Percentiles rank a stretch among this genome's conserved stretches.
Evolutionary conservation across 2,888 invertebrate genomes (phyloP).

Genomic region (Cheilosia pagana): DNA sequence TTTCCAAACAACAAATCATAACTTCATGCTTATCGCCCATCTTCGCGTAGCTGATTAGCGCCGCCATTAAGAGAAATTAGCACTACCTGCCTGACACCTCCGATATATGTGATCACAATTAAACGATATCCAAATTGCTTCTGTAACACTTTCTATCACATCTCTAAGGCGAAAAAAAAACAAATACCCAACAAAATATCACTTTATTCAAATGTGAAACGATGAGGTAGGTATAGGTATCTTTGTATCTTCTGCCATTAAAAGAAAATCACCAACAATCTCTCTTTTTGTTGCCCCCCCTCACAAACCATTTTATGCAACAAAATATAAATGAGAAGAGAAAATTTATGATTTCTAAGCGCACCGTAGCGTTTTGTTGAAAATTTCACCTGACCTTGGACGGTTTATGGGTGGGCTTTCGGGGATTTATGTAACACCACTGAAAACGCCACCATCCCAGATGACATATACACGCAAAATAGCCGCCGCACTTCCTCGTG

Average conservation of each 20-base stretch:
- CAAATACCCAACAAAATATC: conserved; percentile 14
- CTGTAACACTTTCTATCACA: conserved; percentile 59
- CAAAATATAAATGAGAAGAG: conserved; percentile 50
- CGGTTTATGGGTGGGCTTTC: conserved; percentile 49
- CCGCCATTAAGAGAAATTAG: conserved; percentile 8
- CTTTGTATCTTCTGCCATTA: conserved; percentile 46
- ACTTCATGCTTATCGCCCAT: background rate
- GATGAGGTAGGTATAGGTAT: conserved; percentile 51
- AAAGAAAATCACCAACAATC: conserved; percentile 55
- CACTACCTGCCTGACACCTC: background rate
- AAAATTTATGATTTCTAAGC: conserved; percentile 68
- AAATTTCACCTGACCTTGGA: conserved; percentile 74
- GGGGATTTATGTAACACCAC: conserved; percentile 40
- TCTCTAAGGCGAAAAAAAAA: conserved; percentile 12
- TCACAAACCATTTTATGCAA: conserved; percentile 59
- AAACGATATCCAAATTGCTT: conserved; percentile 38
- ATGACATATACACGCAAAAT: conserved; percentile 52
- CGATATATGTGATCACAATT: background rate
- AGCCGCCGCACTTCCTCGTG: conserved; percentile 73
- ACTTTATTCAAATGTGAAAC: conserved; percentile 63
- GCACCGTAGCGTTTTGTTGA: background rate
- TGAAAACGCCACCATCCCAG: conserved; percentile 14
- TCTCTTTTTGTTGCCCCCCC: conserved; percentile 20
- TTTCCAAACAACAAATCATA: too few species aligned
- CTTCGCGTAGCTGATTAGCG: background rate